Conservation (phyloP, 2,797 vertebrate species). For the Anisognathus igniventris region DNA sequence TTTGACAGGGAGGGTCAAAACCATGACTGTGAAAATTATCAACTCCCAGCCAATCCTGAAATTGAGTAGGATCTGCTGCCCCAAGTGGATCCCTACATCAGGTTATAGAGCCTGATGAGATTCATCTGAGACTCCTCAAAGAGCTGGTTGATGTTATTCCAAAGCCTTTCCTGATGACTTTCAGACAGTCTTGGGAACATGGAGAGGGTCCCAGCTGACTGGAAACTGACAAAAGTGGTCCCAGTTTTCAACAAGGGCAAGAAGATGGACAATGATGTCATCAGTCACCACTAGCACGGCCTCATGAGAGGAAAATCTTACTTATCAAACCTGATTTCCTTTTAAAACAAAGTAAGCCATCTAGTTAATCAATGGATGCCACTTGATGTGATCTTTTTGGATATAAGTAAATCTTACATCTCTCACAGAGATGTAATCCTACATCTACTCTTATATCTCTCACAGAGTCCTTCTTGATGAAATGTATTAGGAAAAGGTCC, state of each 20-base stretch:
- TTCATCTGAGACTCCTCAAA: background rate
- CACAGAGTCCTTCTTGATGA: background rate
- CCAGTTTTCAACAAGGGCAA: background rate
- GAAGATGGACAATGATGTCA: background rate
- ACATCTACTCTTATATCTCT: background rate
- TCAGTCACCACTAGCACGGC: accelerated
- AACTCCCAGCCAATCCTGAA: background rate
- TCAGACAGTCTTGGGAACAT: background rate
- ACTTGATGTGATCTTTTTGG: background rate
- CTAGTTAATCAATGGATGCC: background rate
- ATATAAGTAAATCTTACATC: no score
- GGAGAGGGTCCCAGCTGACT: background rate
- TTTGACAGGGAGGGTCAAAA: accelerated
- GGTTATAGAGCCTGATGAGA: background rate
- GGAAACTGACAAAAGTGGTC: background rate
- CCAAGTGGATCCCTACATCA: background rate
- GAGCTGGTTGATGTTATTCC: background rate
- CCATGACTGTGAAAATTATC: background rate
- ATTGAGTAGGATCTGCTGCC: background rate
- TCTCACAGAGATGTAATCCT: no score
- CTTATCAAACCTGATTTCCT: background rate
- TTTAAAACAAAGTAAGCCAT: background rate
- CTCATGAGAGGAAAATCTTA: background rate
- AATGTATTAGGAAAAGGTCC: background rate
- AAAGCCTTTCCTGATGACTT: background rate